A percentile compares a stretch with the other conserved stretches of the same genome.
Conservation (phyloP, 1,140 invertebrate genomes). For the Drosophila prosaltans region DNA sequence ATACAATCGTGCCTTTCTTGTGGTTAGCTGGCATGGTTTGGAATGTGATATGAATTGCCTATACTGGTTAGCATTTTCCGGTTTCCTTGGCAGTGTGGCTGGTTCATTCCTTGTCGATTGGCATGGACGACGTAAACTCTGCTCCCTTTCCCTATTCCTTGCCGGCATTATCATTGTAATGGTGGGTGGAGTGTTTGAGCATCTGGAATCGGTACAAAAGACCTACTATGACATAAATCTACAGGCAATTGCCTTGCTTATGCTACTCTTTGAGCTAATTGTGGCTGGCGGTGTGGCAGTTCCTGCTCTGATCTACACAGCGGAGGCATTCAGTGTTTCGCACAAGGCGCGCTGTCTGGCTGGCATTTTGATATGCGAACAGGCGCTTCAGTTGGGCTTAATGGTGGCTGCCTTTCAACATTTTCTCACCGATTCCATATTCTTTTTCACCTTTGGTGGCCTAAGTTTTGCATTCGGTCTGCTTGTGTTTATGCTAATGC, state of each 20-base stretch:
- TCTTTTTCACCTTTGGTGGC: constrained; percentile 69
- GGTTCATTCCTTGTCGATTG: constrained; percentile 66
- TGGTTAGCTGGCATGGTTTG: constrained; percentile 70
- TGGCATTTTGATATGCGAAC: constrained; percentile 59
- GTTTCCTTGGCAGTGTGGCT: constrained; percentile 57
- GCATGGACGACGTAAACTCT: constrained; percentile 68
- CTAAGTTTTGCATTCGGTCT: constrained; percentile 64
- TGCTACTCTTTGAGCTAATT: constrained; percentile 72
- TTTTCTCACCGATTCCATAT: constrained; percentile 51
- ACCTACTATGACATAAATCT: constrained; percentile 66
- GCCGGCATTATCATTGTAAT: constrained; percentile 71
- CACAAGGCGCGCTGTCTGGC: constrained; percentile 65
- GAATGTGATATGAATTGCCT: constrained; percentile 75
- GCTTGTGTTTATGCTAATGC: constrained; percentile 66
- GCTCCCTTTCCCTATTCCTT: constrained; percentile 61
- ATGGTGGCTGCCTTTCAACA: constrained; percentile 56
- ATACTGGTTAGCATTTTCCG: constrained; percentile 68
- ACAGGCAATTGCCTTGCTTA: constrained; percentile 64
- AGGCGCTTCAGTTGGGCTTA: constrained; percentile 60
- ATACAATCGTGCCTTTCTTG: constrained; percentile 70
- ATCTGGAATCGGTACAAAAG: constrained; percentile 59
- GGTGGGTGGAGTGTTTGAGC: constrained; percentile 72
- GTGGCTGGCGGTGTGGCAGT: constrained; percentile 64
- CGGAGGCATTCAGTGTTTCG: constrained; percentile 67
- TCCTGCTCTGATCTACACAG: constrained; percentile 63